These are phyloP conservation scores for Saccopteryx bilineata DNA, from an alignment of 2,113 vertebrate genomes.

Conservation along the genomic window DNA sequence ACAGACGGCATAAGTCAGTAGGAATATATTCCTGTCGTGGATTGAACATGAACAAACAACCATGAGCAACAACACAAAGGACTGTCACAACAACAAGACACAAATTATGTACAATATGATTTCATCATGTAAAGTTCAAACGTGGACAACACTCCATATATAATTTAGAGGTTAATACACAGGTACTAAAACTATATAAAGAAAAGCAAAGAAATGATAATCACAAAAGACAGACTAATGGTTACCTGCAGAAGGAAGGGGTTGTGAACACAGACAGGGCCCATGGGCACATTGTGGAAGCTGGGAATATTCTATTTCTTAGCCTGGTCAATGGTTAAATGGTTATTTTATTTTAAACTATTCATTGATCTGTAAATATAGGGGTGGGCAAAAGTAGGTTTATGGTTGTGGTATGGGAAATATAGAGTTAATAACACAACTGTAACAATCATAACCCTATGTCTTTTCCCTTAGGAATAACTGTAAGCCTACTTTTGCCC, in stretches of 20 bases:
- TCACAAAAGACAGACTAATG: not conserved
- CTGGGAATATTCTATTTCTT: not conserved
- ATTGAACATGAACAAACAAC: not conserved
- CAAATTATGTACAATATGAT: not conserved
- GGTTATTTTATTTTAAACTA: constrained; percentile 53
- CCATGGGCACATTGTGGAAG: not conserved
- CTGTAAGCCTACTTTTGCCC: no score
- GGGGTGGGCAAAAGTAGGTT: no score
- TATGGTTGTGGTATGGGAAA: no score
- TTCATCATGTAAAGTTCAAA: not conserved
- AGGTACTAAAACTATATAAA: not conserved
- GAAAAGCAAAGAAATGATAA: not conserved
- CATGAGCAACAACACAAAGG: not conserved
- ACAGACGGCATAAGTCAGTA: not conserved
- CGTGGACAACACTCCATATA: not conserved
- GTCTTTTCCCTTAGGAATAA: no score
- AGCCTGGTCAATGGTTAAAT: not conserved
- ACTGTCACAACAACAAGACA: not conserved
- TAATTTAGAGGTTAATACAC: not conserved
- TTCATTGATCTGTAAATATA: not conserved
- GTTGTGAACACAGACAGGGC: not conserved
- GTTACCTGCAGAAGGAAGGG: not conserved
- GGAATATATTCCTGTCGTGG: not conserved
- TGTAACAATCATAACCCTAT: no score
- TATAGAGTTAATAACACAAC: no score